Evolutionary conservation across 35 echinoderm and acorn worm genomes (phyloP).

Genomic region (Apostichopus californicus): DNA sequence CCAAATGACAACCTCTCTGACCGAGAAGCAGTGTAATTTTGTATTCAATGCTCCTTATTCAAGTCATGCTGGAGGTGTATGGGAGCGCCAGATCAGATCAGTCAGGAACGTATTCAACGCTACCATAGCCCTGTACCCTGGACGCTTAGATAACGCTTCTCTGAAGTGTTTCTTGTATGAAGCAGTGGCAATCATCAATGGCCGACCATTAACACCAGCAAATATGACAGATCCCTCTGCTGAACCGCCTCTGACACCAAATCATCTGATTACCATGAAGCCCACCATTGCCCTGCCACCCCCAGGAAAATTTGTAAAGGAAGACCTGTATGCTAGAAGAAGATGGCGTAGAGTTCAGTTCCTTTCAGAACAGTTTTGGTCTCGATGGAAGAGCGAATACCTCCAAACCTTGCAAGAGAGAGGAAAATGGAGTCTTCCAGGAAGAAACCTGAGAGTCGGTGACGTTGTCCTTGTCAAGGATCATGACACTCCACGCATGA

Average conservation of each 20-base stretch:
- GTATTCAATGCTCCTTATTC: slow-evolving; percentile 46
- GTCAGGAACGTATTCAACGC: too few relatives aligned
- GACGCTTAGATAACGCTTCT: neutral
- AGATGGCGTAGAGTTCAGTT: slow-evolving; percentile 59
- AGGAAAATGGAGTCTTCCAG: too few relatives aligned
- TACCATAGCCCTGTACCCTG: neutral
- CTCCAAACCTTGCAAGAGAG: too few relatives aligned
- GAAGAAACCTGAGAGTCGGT: too few relatives aligned
- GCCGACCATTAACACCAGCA: slow-evolving; percentile 22
- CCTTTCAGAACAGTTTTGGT: neutral
- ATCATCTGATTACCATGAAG: too few relatives aligned
- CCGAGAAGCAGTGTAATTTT: slow-evolving; percentile 50
- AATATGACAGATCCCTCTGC: slow-evolving; percentile 35
- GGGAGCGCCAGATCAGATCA: neutral
- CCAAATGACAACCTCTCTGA: slow-evolving; percentile 15
- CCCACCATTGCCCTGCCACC: slow-evolving; percentile 50
- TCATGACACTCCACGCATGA: too few relatives aligned
- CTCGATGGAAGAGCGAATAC: neutral
- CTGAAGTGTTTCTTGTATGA: slow-evolving; percentile 55
- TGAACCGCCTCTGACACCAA: slow-evolving; percentile 7
- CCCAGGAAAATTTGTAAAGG: too few relatives aligned
- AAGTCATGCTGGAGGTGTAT: too few relatives aligned
- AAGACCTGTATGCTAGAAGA: too few relatives aligned
- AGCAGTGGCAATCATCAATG: slow-evolving; percentile 53
- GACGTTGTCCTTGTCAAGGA: too few relatives aligned